phyloP scores from a whole-genome alignment of 2,797 vertebrate genomes.

The Sternarchorhynchus goeldii region DNA sequence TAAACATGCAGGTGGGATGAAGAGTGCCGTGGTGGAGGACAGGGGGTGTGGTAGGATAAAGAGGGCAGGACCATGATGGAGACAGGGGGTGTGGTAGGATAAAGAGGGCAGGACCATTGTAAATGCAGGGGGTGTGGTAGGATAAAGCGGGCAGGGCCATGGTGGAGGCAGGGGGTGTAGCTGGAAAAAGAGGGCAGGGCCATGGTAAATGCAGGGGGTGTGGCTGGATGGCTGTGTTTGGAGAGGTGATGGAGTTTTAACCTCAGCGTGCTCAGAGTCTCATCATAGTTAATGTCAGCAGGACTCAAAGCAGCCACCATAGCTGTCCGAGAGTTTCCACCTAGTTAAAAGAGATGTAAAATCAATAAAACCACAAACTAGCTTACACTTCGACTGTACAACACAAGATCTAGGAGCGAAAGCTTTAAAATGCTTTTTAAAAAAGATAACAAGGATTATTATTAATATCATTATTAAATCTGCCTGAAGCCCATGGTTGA shows the following conservation, averaged over 20 bases:
- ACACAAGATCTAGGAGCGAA: background rate
- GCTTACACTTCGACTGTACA: background rate
- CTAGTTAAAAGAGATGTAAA: constrained; percentile 64
- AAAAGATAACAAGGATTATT: background rate
- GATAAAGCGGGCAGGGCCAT: too few species aligned
- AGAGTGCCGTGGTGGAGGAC: background rate
- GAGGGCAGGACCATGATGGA: too few species aligned
- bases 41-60: background rate
- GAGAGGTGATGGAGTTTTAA: constrained; percentile 60
- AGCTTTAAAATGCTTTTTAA: background rate
- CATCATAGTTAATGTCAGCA: constrained; percentile 98
- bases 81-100: too few species aligned
- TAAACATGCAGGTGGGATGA: background rate
- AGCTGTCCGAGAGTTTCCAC: constrained; percentile 96
- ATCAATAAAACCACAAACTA: background rate
- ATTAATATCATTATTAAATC: background rate
- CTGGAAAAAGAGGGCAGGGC: too few species aligned
- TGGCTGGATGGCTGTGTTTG: background rate
- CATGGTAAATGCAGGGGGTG: too few species aligned
- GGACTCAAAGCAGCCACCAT: constrained; percentile 99
- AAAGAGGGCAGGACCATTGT: too few species aligned
- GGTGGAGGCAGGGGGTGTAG: too few species aligned
- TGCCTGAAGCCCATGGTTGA: background rate
- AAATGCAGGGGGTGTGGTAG: too few species aligned
- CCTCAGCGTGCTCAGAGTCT: constrained; percentile 97